Conservation (phyloP, 1,140 invertebrate species). For the Macrocentrus cingulum region DNA sequence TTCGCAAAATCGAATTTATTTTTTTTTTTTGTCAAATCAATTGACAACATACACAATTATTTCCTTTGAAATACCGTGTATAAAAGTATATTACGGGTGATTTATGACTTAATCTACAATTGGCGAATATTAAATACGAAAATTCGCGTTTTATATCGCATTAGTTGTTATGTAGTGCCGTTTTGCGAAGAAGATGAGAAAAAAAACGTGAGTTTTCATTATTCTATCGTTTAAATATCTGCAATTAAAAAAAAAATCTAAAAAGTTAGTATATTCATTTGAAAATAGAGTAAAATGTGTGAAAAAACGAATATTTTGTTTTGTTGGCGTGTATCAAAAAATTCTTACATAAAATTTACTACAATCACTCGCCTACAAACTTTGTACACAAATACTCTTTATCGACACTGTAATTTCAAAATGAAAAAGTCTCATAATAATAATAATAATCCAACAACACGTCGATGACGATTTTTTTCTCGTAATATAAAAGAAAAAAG, state of each 20-base stretch:
- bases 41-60: not conserved
- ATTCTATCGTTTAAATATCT: no score
- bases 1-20: no score
- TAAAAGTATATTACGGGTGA: not conserved
- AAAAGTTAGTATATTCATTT: no score
- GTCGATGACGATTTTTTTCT: no score
- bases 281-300: not conserved
- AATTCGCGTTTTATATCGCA: no score
- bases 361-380: conserved; percentile 4
- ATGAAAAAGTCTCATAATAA: no score
- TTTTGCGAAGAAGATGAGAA: conserved; percentile 1
- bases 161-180: no score
- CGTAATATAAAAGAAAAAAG: no score
- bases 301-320: not conserved
- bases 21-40: not conserved
- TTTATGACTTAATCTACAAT: not conserved
- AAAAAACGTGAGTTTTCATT: conserved; percentile 4
- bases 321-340: conserved; percentile 21
- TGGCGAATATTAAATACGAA: no score
- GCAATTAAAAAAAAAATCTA: no score
- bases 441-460: no score
- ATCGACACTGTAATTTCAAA: no score
- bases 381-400: conserved; percentile 13
- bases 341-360: conserved; percentile 16
- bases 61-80: not conserved